These are phyloP conservation scores for Semaprochilodus insignis DNA, from an alignment of 2,797 vertebrate species.

Conservation along the genomic window DNA sequence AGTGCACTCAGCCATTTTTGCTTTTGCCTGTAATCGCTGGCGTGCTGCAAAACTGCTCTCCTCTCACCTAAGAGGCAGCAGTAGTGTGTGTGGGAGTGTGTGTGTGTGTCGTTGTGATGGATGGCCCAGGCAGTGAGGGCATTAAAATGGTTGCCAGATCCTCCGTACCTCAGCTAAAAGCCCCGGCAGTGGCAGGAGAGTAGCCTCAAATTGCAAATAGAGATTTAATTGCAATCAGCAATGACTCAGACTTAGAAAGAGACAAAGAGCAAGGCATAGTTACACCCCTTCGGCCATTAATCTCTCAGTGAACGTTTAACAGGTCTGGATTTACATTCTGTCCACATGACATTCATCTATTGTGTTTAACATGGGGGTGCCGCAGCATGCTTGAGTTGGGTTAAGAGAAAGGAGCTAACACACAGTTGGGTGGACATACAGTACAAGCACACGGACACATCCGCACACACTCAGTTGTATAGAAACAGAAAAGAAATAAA, in stretches of 20 bases:
- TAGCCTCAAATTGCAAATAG: conserved; percentile 68
- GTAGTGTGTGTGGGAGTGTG: conserved; percentile 43
- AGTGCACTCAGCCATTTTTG: conserved; percentile 29
- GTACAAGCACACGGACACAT: neutral
- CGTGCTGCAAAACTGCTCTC: conserved; percentile 19
- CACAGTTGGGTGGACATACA: too few species aligned
- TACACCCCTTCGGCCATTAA: conserved; percentile 61
- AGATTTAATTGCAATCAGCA: conserved; percentile 78
- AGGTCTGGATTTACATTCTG: conserved; percentile 54
- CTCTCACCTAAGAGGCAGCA: conserved; percentile 38
- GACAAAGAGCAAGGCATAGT: conserved; percentile 61
- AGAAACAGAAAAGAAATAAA: too few species aligned
- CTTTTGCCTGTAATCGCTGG: conserved; percentile 30
- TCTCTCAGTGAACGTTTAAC: conserved; percentile 59
- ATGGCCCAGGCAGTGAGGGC: conserved; percentile 66
- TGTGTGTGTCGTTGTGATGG: conserved; percentile 67
- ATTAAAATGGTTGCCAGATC: conserved; percentile 76
- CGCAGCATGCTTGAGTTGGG: conserved; percentile 9
- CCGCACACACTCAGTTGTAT: neutral
- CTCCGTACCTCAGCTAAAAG: conserved; percentile 72
- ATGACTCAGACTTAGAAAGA: conserved; percentile 58
- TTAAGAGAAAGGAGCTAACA: neutral
- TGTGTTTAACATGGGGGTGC: conserved; percentile 63
- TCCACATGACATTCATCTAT: conserved; percentile 64
- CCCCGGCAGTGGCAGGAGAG: conserved; percentile 55